phyloP scores from a whole-genome alignment of 1,140 invertebrate genomes.

The Grapholita molesta region DNA sequence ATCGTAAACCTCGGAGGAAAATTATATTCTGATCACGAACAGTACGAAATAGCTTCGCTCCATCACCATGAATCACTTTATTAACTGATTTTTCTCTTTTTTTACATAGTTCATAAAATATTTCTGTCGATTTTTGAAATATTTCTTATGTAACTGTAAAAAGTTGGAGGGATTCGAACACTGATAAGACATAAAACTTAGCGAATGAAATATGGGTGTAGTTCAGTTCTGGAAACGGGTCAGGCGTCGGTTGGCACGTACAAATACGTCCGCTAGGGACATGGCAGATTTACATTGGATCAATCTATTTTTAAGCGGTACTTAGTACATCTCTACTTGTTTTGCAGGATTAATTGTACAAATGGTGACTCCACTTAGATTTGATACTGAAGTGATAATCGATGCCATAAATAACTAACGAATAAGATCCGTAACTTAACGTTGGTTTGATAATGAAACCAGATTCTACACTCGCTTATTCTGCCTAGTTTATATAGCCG shows the following conservation, averaged over 20 bases:
- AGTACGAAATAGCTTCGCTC: not conserved
- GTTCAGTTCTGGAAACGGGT: not conserved
- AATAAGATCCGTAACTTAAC: not conserved
- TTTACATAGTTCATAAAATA: conserved; percentile 6
- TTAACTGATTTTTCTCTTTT: not conserved
- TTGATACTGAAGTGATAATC: not conserved
- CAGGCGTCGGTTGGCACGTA: not conserved
- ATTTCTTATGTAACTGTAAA: not conserved
- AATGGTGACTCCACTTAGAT: not conserved
- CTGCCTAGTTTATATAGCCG: not conserved
- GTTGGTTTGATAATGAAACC: not conserved
- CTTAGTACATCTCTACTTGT: not conserved
- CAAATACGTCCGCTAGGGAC: not conserved
- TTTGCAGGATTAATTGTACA: not conserved
- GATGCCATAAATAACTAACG: not conserved
- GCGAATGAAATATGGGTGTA: not conserved
- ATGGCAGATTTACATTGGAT: not conserved
- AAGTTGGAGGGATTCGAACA: not conserved
- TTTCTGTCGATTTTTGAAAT: not conserved
- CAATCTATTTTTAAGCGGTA: not conserved
- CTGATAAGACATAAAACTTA: conserved; percentile 9
- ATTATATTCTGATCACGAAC: conserved; percentile 13
- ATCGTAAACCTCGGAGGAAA: not conserved
- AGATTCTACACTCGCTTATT: not conserved
- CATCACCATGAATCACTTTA: not conserved